phyloP scores from a whole-genome alignment of 2,113 vertebrate genomes.

The Penelope pileata region DNA sequence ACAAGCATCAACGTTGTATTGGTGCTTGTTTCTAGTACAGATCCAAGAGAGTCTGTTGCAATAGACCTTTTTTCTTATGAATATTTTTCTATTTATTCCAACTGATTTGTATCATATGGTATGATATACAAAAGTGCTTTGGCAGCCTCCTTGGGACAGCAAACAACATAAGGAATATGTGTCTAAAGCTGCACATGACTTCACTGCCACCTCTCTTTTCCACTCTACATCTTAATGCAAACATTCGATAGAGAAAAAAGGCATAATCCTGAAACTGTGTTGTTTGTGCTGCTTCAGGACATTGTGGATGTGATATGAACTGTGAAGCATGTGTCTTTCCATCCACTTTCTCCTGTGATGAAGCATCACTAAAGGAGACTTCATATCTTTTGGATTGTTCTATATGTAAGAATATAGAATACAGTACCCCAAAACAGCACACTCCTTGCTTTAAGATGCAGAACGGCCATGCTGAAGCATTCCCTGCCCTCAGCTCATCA shows the following conservation, averaged over 20 bases:
- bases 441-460: accelerated
- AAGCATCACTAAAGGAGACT: not conserved
- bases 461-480: not conserved
- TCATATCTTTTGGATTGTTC: accelerated
- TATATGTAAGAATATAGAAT: not conserved
- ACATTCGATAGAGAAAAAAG: not conserved
- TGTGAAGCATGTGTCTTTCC: accelerated
- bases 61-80: not conserved
- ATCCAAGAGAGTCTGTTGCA: not conserved
- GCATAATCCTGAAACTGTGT: not conserved
- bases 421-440: not conserved
- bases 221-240: not conserved
- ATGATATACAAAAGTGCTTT: not conserved
- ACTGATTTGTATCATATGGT: not conserved
- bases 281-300: not conserved
- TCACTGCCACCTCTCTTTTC: not conserved
- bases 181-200: not conserved
- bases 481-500: not conserved
- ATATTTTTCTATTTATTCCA: not conserved
- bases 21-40: not conserved
- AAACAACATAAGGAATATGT: not conserved
- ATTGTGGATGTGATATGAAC: accelerated
- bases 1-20: not conserved
- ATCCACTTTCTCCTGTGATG: not conserved
- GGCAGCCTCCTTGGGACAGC: not conserved